Conservation (phyloP, 2,888 invertebrate genomes). For the Rotaria socialis region DNA sequence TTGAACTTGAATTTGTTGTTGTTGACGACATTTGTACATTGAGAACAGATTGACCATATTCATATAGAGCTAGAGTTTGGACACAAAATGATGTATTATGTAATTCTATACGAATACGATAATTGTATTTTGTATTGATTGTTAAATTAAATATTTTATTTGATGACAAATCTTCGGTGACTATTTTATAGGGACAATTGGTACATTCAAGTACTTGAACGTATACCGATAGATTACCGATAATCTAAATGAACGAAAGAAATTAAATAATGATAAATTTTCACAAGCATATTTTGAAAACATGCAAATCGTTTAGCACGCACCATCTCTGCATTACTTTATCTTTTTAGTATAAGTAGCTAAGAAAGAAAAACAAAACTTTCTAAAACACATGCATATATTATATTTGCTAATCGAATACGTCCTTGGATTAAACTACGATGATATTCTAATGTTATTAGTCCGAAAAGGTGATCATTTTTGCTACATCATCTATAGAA, state of each 20-base stretch:
- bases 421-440: not conserved
- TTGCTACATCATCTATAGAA: too few species aligned
- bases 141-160: not conserved
- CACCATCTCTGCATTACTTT: not conserved
- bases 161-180: not conserved
- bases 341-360: not conserved
- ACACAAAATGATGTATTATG: not conserved
- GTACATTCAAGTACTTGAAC: conserved; percentile 3
- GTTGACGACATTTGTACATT: not conserved
- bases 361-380: not conserved
- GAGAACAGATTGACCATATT: not conserved
- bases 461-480: too few species aligned
- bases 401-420: not conserved
- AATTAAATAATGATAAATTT: too few species aligned
- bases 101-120: conserved; percentile 18
- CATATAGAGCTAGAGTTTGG: not conserved
- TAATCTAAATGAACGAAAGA: not conserved
- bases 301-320: too few species aligned
- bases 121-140: not conserved
- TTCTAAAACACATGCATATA: not conserved
- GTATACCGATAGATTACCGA: not conserved
- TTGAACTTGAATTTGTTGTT: not conserved
- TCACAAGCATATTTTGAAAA: too few species aligned
- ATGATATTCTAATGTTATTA: not conserved
- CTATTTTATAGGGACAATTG: not conserved